Conservation (phyloP, 2,888 invertebrate species). For the Aromia moschata region DNA sequence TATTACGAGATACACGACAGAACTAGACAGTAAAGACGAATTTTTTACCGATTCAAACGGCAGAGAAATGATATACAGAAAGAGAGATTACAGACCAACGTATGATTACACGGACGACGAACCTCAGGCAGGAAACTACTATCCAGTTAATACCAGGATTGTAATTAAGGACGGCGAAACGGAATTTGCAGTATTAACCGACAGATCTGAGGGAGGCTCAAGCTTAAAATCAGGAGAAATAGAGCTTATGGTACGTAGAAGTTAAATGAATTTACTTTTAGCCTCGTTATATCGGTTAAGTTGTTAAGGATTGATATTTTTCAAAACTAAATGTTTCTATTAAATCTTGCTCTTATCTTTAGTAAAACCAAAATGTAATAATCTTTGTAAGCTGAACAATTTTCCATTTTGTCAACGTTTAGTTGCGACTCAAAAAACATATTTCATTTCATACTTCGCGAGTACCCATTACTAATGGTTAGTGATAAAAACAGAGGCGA, state of each 20-base stretch:
- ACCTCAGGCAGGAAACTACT: constrained; percentile 75
- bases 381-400: too few relatives aligned
- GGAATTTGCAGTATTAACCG: constrained; percentile 67
- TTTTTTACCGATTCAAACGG: constrained; percentile 85
- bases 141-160: constrained; percentile 77
- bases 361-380: too few relatives aligned
- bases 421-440: too few relatives aligned
- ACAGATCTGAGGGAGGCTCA: constrained; percentile 71
- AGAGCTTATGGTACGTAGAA: constrained; percentile 73
- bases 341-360: too few relatives aligned
- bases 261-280: too few relatives aligned
- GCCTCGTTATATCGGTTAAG: too few relatives aligned
- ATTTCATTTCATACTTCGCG: too few relatives aligned
- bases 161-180: constrained; percentile 63
- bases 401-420: too few relatives aligned
- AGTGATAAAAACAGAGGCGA: too few relatives aligned
- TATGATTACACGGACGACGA: constrained; percentile 67
- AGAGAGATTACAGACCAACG: constrained; percentile 67
- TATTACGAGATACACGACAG: constrained; percentile 70
- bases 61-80: constrained; percentile 71
- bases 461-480: too few relatives aligned
- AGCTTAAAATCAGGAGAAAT: constrained; percentile 69
- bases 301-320: too few relatives aligned
- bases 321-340: too few relatives aligned
- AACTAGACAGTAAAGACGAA: constrained; percentile 64